Conservation (phyloP, 2,113 vertebrate species). For the Xenus cinereus region DNA sequence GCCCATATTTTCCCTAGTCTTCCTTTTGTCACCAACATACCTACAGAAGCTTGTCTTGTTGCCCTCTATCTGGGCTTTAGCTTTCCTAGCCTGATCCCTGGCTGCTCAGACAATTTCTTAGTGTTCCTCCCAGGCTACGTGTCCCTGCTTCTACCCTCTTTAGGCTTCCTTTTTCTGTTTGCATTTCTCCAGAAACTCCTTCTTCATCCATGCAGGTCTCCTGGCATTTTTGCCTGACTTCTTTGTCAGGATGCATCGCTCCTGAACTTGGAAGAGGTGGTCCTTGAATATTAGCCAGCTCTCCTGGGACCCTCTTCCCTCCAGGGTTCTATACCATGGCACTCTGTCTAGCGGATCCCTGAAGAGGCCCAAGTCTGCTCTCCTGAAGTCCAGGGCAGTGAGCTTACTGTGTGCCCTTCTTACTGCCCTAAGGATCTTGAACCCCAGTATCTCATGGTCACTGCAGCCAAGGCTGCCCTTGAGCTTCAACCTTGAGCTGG, state of each 20-base stretch:
- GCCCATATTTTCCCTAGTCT: not conserved
- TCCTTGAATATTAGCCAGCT: not conserved
- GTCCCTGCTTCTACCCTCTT: not conserved
- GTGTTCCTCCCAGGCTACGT: not conserved
- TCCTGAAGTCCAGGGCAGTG: not conserved
- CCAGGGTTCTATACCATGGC: not conserved
- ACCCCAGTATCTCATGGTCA: not conserved
- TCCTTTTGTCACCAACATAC: not conserved
- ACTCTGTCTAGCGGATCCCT: not conserved
- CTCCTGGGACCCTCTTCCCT: not conserved
- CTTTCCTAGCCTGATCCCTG: not conserved
- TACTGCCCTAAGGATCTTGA: not conserved
- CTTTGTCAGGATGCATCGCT: not conserved
- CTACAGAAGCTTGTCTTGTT: not conserved
- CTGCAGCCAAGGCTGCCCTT: not conserved
- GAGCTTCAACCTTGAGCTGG: not conserved
- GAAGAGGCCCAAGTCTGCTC: not conserved
- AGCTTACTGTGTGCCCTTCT: not conserved
- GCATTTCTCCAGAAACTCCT: not conserved
- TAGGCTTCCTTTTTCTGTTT: not conserved
- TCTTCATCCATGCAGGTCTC: not conserved
- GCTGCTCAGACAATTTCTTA: not conserved
- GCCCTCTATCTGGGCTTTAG: not conserved
- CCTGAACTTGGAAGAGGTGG: not conserved
- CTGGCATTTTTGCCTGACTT: not conserved